Evolutionary conservation across 1,140 invertebrate genomes (phyloP), one percentile per base, ranked within the genome.

Genomic region (Orchesella cincta): DNA sequence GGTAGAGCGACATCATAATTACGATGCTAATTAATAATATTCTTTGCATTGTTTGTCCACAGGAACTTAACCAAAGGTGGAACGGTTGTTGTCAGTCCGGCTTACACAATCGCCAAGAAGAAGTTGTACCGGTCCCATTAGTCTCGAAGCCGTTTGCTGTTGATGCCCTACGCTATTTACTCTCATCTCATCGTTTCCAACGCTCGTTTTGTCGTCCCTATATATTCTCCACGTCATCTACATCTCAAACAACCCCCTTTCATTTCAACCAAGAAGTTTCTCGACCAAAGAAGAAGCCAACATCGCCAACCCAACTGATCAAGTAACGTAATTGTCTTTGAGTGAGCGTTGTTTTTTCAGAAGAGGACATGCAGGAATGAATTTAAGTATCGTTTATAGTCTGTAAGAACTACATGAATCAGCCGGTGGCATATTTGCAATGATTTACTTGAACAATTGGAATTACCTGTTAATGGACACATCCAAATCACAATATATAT

Each of bases 21-120:
- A 67, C n/a, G n/a, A 67, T 67, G 62, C 62, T 67, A 67, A 67
- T 67, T 67, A 67, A 67, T 67, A 29, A 29, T 31, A 31, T 71
- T 80, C 80, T 3, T 81, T 83, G 81, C 82, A n/a, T 81, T 83
- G 79, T 82, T 67, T 88, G 74, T 77, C 86, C 86, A 73, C 86
- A 93, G 92, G 89, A 93, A 93, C 85, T 85, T 94, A 79, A 91
- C 92, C 74, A 90, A 91, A 85, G 90, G 92, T 84, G 91, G 92
- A 83, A 93, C 92, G 76, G 92, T 94, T 83, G 91, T 94, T 85
- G 91, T 95, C 84, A 93, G 92, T 87, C 90, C 91, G 81, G 91
- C 91, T 83, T 95, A 93, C 86, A 91, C 89, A 78, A 86, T 94
- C 85, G 91, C 91, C 83, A 95, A 94, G 88, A 94, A 93, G 85